These are phyloP conservation scores for Torymus auratus DNA, from an alignment of 2,888 invertebrate species.

Conservation along the genomic window DNA sequence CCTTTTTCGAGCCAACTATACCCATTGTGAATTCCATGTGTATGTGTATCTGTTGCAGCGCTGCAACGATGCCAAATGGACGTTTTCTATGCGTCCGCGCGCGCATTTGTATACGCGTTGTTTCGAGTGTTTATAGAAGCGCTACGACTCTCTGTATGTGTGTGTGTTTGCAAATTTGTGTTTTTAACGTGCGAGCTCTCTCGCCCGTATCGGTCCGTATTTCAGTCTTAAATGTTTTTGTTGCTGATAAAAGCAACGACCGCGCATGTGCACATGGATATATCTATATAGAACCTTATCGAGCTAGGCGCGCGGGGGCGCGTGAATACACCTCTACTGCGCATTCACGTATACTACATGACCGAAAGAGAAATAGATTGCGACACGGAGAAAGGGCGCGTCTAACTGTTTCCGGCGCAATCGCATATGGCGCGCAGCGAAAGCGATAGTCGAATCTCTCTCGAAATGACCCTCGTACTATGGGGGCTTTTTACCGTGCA, in stretches of 20 bases:
- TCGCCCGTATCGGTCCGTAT: no score
- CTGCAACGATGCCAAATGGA: conserved; percentile 33
- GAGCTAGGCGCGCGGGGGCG: no score
- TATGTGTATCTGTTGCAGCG: not conserved
- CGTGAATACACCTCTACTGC: no score
- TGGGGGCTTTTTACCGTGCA: no score
- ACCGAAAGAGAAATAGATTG: conserved; percentile 2
- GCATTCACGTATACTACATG: no score
- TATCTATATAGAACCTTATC: no score
- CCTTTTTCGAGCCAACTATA: not conserved
- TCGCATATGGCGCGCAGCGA: not conserved
- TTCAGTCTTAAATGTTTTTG: no score
- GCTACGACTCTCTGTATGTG: not conserved
- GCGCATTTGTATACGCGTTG: not conserved
- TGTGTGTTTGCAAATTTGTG: not conserved
- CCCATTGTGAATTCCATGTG: not conserved
- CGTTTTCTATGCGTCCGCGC: not conserved
- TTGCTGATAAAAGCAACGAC: no score
- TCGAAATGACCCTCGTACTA: conserved; percentile 19
- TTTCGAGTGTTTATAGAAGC: not conserved
- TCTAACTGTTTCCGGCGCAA: conserved; percentile 26
- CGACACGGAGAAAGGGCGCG: conserved; percentile 1
- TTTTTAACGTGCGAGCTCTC: no score
- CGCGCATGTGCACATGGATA: no score
- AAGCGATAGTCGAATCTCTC: conserved; percentile 17